Base-by-base conservation (phyloP, 2,888 invertebrate species). In the Cremastinae sp. region DNA sequence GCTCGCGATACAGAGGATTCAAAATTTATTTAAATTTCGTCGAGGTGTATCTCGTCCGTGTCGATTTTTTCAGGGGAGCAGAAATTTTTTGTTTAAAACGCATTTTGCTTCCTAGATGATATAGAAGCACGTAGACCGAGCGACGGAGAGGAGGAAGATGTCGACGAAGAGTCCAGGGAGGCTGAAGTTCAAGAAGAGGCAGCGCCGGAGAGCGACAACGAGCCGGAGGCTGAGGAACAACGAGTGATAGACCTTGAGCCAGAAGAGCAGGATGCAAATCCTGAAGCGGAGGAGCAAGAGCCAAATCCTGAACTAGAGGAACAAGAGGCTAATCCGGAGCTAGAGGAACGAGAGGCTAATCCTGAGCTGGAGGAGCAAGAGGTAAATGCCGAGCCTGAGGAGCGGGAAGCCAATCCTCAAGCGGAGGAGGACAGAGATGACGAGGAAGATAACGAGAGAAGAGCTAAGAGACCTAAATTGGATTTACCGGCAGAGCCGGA, bases 401-500 rank as follows among this genome's bases (percentile, higher is more conserved):
- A 9, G 41, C 53, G n/a, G 0, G 53, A 53, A 16, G 18, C n/a
- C 1, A 45, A 62, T 28, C 47, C 22, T 4, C 3, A 59, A 1
- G 22, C 47, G 0, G 58, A 41, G 9, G 53, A 61, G 4, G 54
- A 70, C 12, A 65, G 65, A n/a, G 59, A 61, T 41, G 65, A 69
- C 4, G 65, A 10, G 10, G 16, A 43, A 2, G 16, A 41, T 2
- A 41, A 41, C 8, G 41, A 2, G 9, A 5, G 45, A 7, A 22
- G 22, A 0, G 59, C 65, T 1, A 76, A 76, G 12, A 64, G 41
- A 54, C 20, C 45, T 59, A 76, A 69, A 12, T 18, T 77, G 36
- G 74, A 74, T 8, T 0, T n/a, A 7, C 54, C 43, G 5, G 64
- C 53, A 5, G 69, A 54, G 36, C 38, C 47, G 8, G 36, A 36